These are phyloP conservation scores for Rhopilema esculentum DNA, from an alignment of 30 jellyfish, hydroid and myxozoan genomes.

Conservation along the genomic window DNA sequence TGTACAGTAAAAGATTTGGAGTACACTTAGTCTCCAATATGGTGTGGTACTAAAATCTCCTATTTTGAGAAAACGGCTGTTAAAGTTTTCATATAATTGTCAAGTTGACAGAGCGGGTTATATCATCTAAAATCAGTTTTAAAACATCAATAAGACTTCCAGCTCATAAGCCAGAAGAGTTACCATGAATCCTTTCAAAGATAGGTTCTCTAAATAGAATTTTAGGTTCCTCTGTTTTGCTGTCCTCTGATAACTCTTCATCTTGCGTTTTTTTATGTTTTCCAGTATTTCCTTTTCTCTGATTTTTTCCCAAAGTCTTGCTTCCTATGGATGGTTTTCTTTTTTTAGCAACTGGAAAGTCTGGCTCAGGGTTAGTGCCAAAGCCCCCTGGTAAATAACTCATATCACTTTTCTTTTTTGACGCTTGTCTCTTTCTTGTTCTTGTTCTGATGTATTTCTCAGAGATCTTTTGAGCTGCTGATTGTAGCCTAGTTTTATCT, in stretches of 20 bases:
- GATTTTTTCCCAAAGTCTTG: not conserved
- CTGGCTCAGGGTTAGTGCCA: too few relatives aligned
- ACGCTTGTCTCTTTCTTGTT: not conserved
- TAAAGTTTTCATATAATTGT: too few relatives aligned
- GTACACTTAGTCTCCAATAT: too few relatives aligned
- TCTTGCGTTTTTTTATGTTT: not conserved
- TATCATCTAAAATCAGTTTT: too few relatives aligned
- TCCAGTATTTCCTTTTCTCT: not conserved
- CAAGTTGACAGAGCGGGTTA: too few relatives aligned
- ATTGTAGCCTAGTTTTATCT: constrained; percentile 3
- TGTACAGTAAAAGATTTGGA: too few relatives aligned
- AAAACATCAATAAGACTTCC: too few relatives aligned
- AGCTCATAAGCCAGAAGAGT: too few relatives aligned
- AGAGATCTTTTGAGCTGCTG: constrained; percentile 6
- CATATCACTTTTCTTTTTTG: not conserved
- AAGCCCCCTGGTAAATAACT: constrained; percentile 30
- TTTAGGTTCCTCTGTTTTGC: not conserved
- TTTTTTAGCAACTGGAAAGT: constrained; percentile 10
- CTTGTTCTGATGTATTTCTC: constrained; percentile 16
- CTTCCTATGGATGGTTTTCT: constrained; percentile 2
- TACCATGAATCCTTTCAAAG: constrained; percentile 22
- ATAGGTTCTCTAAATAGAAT: constrained; percentile 14
- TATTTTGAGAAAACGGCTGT: too few relatives aligned
- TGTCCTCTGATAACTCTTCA: not conserved
- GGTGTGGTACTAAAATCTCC: too few relatives aligned